These are phyloP conservation scores for Watersipora subatra DNA, from an alignment of 1,140 invertebrate genomes.

Conservation along the genomic window DNA sequence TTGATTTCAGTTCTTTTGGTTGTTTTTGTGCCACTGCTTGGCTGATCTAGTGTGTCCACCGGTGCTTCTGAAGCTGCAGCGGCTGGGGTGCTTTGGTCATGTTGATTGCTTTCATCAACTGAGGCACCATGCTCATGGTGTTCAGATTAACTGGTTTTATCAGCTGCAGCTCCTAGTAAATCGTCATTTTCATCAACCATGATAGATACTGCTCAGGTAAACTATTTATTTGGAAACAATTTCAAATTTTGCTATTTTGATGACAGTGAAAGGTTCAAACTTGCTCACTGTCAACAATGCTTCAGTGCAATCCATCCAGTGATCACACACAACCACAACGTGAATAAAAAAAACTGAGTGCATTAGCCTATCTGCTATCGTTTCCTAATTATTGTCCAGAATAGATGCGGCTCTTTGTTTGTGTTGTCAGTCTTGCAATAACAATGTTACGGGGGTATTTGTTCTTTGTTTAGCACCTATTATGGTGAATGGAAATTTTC, in stretches of 20 bases:
- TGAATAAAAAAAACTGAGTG: not conserved
- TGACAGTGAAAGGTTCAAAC: not conserved
- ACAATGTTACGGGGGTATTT: no score
- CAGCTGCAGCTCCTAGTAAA: not conserved
- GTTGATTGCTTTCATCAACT: not conserved
- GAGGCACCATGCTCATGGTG: no score
- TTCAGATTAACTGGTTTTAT: not conserved
- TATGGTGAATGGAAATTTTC: no score
- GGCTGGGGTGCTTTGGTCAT: not conserved
- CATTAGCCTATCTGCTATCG: not conserved
- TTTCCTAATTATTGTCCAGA: not conserved
- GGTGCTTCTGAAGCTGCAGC: no score
- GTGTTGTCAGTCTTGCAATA: not conserved
- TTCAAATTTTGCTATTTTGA: not conserved
- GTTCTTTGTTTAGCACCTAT: no score
- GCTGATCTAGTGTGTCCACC: not conserved
- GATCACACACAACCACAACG: not conserved
- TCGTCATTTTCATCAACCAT: not conserved
- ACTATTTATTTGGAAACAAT: no score
- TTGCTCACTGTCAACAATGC: not conserved
- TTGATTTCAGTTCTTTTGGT: not conserved
- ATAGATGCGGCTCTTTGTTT: not conserved
- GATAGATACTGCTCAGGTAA: not conserved
- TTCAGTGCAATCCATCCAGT: not conserved
- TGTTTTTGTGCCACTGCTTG: not conserved